Percentiles rank a stretch among this genome's conserved stretches.
These are phyloP conservation scores for Drosophila kohkoa DNA, from an alignment of 1,140 invertebrate species.

Conservation along the genomic window DNA sequence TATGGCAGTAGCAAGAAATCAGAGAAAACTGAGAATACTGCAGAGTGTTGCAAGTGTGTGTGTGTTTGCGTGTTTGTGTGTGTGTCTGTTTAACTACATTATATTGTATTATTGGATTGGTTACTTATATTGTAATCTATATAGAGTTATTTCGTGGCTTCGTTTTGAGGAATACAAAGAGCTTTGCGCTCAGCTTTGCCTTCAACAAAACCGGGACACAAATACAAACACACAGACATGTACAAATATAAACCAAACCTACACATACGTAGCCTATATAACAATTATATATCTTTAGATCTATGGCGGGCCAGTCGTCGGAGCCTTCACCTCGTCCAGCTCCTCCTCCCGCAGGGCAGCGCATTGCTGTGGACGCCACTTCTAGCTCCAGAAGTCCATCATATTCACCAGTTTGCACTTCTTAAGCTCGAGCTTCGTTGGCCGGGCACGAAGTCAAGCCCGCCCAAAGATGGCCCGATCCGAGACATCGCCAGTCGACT, in stretches of 20 bases:
- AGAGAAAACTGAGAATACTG: conserved; percentile 67
- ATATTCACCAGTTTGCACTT: conserved; percentile 84
- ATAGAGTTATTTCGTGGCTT: neutral
- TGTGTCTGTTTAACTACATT: conserved; percentile 11
- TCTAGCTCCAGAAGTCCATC: conserved; percentile 85
- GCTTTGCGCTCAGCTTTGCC: conserved; percentile 55
- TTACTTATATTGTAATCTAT: neutral
- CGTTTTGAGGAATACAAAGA: conserved; percentile 27
- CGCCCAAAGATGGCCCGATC: conserved; percentile 86
- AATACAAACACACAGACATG: conserved; percentile 31
- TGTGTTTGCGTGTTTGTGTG: conserved; percentile 11
- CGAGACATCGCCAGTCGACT: conserved; percentile 87
- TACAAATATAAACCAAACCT: conserved; percentile 35
- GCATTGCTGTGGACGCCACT: conserved; percentile 80
- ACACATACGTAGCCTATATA: conserved; percentile 55
- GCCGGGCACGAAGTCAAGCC: conserved; percentile 86
- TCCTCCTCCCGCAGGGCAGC: conserved; percentile 66
- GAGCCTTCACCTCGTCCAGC: conserved; percentile 17
- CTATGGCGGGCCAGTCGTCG: conserved; percentile 35
- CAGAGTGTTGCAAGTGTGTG: conserved; percentile 60
- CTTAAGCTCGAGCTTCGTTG: conserved; percentile 83
- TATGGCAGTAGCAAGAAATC: conserved; percentile 74
- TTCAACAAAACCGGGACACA: conserved; percentile 26
- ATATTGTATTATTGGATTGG: neutral
- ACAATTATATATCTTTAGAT: conserved; percentile 35